Evolutionary conservation across 2,113 vertebrate genomes (phyloP), one percentile per base, ranked within the genome.

Genomic region (Tinamus guttatus): DNA sequence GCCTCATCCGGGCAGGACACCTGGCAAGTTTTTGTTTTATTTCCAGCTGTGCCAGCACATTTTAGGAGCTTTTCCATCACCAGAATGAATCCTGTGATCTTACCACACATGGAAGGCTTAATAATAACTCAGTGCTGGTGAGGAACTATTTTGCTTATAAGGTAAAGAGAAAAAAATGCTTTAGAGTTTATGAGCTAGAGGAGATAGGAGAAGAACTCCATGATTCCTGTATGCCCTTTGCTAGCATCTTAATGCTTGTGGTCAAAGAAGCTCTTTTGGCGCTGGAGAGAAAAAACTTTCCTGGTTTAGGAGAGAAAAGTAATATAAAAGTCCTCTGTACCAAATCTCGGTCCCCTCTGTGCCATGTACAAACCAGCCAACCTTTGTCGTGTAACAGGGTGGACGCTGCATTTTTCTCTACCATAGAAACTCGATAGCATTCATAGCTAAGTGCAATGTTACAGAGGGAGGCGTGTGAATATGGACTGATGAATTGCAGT

Each of bases 391-490:
- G 70, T 30, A 64, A 79, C 56, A 47, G 22, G 28, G 8, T 2
- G 1, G 3, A 2, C 5, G 5, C 49, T 21, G 5, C 18, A 7
- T 79, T 71, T 87, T 7, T 41, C 7, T 0, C 0, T 79, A 62
- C 69, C 40, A 40, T 12, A 45, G 43, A 67, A 65, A 63, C 11
- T 30, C 51, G n/a, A n/a, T 38, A 36, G 13, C 65, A n/a, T 25
- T 74, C 5, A 43, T 16, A 63, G 54, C 0, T 41, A 59, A 60
- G 13, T 17, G 20, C 56, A 49, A 71, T 16, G 28, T 32, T 56
- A 15, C 34, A 81, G 40, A 87, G 80, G 24, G 34, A 81, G 27
- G 24, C 62, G 36, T 36, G 34, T 49, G 30, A 78, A 58, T 13
- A 34, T 30, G 41, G 21, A 16, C 36, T 70, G 73, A 12, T 62